Percentiles rank a stretch among this genome's conserved stretches.
Evolutionary conservation across 1,140 invertebrate species (phyloP).

Genomic region (Lepidurus apus): DNA sequence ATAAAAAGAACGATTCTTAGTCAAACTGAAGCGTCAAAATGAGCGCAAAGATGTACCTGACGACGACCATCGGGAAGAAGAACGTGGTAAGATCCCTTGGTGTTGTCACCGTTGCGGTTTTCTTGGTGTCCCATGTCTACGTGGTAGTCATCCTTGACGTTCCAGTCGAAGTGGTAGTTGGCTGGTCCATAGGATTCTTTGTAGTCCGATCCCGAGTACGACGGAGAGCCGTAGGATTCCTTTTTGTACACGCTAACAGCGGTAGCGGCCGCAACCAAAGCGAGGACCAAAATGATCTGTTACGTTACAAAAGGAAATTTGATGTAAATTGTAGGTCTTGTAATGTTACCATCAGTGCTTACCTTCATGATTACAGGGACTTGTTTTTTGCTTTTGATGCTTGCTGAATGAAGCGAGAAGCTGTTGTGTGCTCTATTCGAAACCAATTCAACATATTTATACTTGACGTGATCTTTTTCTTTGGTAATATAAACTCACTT

Average conservation of each 20-base stretch:
- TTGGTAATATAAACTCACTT: not conserved
- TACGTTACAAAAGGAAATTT: not conserved
- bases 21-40: not conserved
- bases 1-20: not conserved
- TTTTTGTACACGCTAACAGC: not conserved
- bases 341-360: not conserved
- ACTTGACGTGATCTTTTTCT: not conserved
- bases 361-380: not conserved
- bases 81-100: constrained; percentile 39
- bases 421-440: not conserved
- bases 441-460: not conserved
- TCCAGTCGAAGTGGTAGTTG: constrained; percentile 39
- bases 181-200: constrained; percentile 28
- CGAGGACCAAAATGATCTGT: not conserved
- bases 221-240: not conserved
- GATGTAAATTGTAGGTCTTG: not conserved
- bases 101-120: constrained; percentile 37
- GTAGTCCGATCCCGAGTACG: not conserved
- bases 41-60: constrained; percentile 26
- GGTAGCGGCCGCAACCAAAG: not conserved
- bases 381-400: not conserved
- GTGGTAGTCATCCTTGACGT: constrained; percentile 38
- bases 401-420: not conserved
- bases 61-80: constrained; percentile 39
- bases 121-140: constrained; percentile 38